Base-by-base conservation (phyloP, 2,797 vertebrate species). In the Momotus momota region DNA sequence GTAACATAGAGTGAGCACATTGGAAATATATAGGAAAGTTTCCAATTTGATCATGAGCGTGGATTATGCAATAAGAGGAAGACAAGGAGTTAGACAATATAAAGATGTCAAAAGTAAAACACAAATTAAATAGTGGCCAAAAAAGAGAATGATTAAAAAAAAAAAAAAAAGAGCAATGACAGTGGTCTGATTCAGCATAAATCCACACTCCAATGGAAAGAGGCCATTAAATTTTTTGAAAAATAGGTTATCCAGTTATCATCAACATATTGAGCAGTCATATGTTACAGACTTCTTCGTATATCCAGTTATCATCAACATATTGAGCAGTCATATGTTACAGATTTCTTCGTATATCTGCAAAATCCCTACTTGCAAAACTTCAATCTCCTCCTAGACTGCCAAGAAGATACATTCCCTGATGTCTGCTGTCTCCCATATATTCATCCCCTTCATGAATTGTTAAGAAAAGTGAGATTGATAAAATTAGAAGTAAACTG, bases 161-260 rank as follows among this genome's bases (percentile, higher is more conserved):
- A n/a, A 17, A 46, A n/a, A 5, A 38, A 27, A 41, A 2, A 12
- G 8, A 48, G 7, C 17, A 73, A 20, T 26, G 13, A 14, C 71
- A 86, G 26, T 29, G 1, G 2, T 41, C 14, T 46, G 12, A 54
- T 88, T 51, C 40, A 38, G 8, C 23, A 38, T 58, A 64, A 77
- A 85, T 70, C 14, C n/a, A 84, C 2, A 6, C 6, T 91, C 14
- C 5, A 21, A 18, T 48, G 55, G 22, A 27, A 91, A 77, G 9
- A 75, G 3, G 6, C 45, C 5, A n/a, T 54, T 48, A 26, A 0
- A 0, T 31, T 51, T 57, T 62, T 67, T 38, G 5, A 1, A 65
- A 75, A 69, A 11, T 71, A 3, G 1, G 5, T 62, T 72, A 40
- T 35, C 11, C 33, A 16, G 5, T 33, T 88, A 25, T 23, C 26